phyloP scores from a whole-genome alignment of 1,140 invertebrate species.

The Teleogryllus occipitalis region DNA sequence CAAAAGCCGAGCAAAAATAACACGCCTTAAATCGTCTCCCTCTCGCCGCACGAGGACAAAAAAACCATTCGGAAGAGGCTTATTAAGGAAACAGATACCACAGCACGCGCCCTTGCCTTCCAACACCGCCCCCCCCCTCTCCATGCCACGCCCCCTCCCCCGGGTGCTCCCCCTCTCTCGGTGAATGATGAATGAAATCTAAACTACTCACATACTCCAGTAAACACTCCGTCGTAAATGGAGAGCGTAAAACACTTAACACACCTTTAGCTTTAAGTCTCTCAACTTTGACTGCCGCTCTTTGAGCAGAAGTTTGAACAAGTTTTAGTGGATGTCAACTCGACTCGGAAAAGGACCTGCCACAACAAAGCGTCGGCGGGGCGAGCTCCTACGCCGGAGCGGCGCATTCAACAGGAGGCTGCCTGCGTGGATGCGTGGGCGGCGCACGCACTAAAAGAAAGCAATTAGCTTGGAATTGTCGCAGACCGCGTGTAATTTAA shows the following conservation, averaged over 20 bases:
- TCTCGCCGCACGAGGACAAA: neutral
- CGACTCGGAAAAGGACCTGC: neutral
- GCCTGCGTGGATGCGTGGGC: too few species aligned
- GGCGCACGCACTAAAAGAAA: too few species aligned
- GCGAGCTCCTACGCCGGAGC: too few species aligned
- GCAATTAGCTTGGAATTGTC: too few species aligned
- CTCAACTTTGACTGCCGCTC: slow-evolving; percentile 3
- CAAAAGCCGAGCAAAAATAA: neutral
- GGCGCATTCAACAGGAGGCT: too few species aligned
- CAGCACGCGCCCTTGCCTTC: neutral
- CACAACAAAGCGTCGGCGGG: too few species aligned
- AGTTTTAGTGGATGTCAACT: slow-evolving; percentile 4
- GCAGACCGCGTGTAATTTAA: too few species aligned
- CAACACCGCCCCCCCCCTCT: neutral
- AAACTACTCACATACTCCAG: neutral
- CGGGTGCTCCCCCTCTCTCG: neutral
- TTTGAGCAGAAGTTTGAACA: neutral
- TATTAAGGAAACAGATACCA: too few species aligned
- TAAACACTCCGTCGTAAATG: neutral
- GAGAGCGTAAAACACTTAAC: slow-evolving; percentile 1
- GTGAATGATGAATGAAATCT: slow-evolving; percentile 1
- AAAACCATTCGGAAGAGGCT: neutral
- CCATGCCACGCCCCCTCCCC: neutral
- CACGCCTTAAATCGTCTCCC: neutral
- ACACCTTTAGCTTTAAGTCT: neutral